Evolutionary conservation across 2,797 vertebrate genomes (phyloP).

Genomic region (Odontamblyopus rebecca): DNA sequence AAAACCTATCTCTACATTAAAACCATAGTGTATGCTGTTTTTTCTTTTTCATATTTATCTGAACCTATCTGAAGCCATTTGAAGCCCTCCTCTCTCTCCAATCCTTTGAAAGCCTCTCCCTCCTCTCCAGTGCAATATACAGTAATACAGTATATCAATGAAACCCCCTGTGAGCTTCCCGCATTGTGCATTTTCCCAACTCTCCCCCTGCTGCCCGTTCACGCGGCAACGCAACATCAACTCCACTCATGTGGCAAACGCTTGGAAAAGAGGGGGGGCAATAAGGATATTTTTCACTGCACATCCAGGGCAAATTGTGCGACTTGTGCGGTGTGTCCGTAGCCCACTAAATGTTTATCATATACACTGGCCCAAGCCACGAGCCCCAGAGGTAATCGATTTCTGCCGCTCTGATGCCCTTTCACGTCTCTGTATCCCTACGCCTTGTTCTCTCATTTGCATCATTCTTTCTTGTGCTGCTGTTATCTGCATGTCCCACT

Average conservation of each 20-base stretch:
- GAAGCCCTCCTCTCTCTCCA: too few species aligned
- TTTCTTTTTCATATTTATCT: too few species aligned
- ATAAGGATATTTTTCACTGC: constrained; percentile 58
- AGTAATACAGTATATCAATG: constrained; percentile 1
- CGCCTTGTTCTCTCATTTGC: constrained; percentile 26
- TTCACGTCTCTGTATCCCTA: constrained; percentile 51
- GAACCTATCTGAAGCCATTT: too few species aligned
- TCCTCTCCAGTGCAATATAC: neutral
- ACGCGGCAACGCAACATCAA: constrained; percentile 28
- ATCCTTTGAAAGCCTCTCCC: neutral
- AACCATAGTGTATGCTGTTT: too few species aligned
- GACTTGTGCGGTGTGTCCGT: constrained; percentile 40
- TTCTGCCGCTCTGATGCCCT: constrained; percentile 60
- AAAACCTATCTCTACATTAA: too few species aligned
- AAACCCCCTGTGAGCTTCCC: neutral
- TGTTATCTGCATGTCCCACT: constrained; percentile 15
- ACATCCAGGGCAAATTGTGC: constrained; percentile 62
- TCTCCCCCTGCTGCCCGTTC: constrained; percentile 9
- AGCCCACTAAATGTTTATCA: constrained; percentile 64
- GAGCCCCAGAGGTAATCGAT: constrained; percentile 64
- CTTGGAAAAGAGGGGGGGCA: constrained; percentile 25
- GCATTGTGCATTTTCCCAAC: constrained; percentile 3
- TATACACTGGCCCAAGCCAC: constrained; percentile 55
- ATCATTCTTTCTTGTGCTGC: constrained; percentile 11
- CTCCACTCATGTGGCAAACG: constrained; percentile 35